Percentiles rank a stretch among this genome's conserved stretches.
phyloP scores from a whole-genome alignment of 2,888 invertebrate genomes.

The Proisotoma minuta region DNA sequence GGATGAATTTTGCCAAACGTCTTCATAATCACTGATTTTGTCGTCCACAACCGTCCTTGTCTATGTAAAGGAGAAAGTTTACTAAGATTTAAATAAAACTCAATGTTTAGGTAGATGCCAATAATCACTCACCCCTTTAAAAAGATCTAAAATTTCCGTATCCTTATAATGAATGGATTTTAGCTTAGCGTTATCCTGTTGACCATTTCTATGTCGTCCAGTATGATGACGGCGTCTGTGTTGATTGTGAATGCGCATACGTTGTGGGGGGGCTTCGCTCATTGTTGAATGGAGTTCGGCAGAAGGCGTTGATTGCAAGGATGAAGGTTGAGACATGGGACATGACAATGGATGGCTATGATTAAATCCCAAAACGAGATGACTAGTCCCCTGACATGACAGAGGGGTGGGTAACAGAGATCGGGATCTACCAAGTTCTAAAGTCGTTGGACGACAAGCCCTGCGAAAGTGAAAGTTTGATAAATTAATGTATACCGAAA shows the following conservation, averaged over 20 bases:
- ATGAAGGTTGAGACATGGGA: slow-evolving; percentile 42
- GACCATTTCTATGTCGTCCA: slow-evolving; percentile 40
- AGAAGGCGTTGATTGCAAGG: slow-evolving; percentile 46
- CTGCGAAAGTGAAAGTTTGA: too few relatives aligned
- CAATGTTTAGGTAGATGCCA: too few relatives aligned
- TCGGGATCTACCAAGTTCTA: slow-evolving; percentile 41
- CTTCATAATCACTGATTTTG: slow-evolving; percentile 91
- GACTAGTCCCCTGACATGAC: slow-evolving; percentile 26
- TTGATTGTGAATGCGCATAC: not conserved
- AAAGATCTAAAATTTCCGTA: slow-evolving; percentile 44
- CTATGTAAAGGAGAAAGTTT: slow-evolving; percentile 14
- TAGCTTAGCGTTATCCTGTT: slow-evolving; percentile 38
- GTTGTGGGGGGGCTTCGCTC: slow-evolving; percentile 19
- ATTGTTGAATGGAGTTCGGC: slow-evolving; percentile 45
- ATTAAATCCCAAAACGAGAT: slow-evolving; percentile 42
- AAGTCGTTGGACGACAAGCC: slow-evolving; percentile 45
- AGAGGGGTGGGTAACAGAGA: not conserved
- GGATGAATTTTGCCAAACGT: slow-evolving; percentile 65
- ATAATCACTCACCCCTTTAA: slow-evolving; percentile 45
- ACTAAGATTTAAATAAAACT: not conserved
- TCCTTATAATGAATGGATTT: slow-evolving; percentile 47
- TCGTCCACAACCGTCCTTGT: slow-evolving; percentile 58
- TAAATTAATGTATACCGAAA: too few relatives aligned
- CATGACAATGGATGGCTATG: slow-evolving; percentile 40
- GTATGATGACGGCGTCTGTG: slow-evolving; percentile 29